These are phyloP conservation scores for Mantis religiosa DNA, from an alignment of 2,888 invertebrate species.

Conservation along the genomic window DNA sequence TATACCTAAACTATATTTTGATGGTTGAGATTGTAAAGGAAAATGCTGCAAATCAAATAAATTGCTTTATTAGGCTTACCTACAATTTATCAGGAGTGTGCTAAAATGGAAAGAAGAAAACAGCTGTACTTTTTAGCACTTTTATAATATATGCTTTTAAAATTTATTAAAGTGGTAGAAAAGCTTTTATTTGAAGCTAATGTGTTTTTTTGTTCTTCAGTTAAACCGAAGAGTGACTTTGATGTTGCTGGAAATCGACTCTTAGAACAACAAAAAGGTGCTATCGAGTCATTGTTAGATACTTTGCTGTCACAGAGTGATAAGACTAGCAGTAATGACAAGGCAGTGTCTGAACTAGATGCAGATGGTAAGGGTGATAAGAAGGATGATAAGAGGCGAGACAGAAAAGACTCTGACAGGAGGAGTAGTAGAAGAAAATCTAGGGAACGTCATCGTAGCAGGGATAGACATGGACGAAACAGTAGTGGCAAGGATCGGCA, in stretches of 20 bases:
- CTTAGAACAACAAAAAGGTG: constrained; percentile 19
- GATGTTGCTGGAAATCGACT: neutral
- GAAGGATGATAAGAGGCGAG: neutral
- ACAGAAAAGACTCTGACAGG: constrained; percentile 4
- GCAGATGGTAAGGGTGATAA: neutral
- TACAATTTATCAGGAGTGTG: too few species aligned
- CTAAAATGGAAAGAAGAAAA: too few species aligned
- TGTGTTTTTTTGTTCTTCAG: neutral
- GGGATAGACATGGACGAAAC: constrained; percentile 12
- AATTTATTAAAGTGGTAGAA: too few species aligned
- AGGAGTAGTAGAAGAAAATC: constrained; percentile 4
- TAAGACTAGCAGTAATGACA: neutral
- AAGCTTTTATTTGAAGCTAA: neutral
- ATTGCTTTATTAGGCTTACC: too few species aligned
- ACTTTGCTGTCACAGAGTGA: constrained; percentile 1
- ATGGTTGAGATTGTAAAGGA: too few species aligned
- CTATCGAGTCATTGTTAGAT: constrained; percentile 15
- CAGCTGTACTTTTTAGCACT: too few species aligned
- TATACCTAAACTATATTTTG: too few species aligned
- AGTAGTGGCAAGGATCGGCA: constrained; percentile 16
- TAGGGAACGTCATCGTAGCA: constrained; percentile 14
- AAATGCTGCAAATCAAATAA: too few species aligned
- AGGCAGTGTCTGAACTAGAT: neutral
- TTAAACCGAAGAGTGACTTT: neutral
- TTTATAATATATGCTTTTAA: too few species aligned